Base-by-base conservation (phyloP, 1,140 invertebrate genomes). In the Bombyx mandarina region DNA sequence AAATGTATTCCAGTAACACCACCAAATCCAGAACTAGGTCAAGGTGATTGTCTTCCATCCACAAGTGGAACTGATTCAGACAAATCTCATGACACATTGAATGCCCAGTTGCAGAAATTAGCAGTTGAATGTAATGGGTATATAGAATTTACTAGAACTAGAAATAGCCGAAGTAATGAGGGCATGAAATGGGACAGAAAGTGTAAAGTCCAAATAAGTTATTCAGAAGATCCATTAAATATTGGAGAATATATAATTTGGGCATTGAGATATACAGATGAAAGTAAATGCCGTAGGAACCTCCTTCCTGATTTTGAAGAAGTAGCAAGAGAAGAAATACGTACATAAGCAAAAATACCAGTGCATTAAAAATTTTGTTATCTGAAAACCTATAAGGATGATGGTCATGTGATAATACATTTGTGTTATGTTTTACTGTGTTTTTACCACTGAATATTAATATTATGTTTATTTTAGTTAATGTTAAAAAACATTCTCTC, bases 221-320 rank as follows among this genome's bases (percentile, higher is more conserved):
- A 90, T 72, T 88, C 86, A 1, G 79, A 84, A 57, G 83, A 84
- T 57, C 82, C 82, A 49, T 70, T 88, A 4, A 84, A 85, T 63
- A 65, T 81, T 49, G 87, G 89, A n/a, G 88, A 90, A 63, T 90
- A 86, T 66, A 89, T 88, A 10, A 89, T 91, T 62, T 89, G 90
- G 84, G 79, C 80, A 48, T 85, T 91, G 45, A 78, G 87, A 43
- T 91, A 91, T 65, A 85, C 88, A 65, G 89, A 89, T 70, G 89
- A 90, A 60, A 88, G 84, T 68, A 89, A 89, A 67, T 91, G 90
- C 70, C 73, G 88, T 47, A 77, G 89, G 55, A 91, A 91, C 77
- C 74, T 91, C 26, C 68, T 90, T 61, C 66, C 87, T 57, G 86
- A 78, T 12, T 89, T 89, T 78, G 83, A 89, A 45, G 79, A 86